These are phyloP conservation scores for Pocillopora verrucosa DNA, from an alignment of 64 coral and sea anemone species.

Conservation along the genomic window DNA sequence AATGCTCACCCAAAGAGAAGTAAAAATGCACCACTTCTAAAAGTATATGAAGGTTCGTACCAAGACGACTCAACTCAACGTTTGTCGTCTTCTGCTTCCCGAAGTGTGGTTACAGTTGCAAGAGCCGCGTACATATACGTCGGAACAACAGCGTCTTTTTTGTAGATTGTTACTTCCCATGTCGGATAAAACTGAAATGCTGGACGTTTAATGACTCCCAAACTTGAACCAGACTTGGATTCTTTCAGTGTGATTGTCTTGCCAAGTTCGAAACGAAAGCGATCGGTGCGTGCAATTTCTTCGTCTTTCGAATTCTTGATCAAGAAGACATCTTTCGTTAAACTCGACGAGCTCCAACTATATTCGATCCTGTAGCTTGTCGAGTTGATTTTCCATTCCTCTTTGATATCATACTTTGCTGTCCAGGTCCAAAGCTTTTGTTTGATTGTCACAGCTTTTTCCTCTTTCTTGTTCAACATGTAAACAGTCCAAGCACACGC, in stretches of 20 bases:
- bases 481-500: conserved; percentile 7
- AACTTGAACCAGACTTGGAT: neutral
- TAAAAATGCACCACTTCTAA: too few species aligned
- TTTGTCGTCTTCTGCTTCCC: neutral
- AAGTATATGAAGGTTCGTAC: too few species aligned
- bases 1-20: too few species aligned
- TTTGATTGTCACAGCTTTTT: conserved; percentile 9
- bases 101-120: neutral
- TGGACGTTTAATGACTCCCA: conserved; percentile 1
- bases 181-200: conserved; percentile 6
- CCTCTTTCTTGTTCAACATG: conserved; percentile 20
- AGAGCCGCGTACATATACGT: conserved; percentile 13
- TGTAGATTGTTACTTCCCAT: conserved; percentile 22
- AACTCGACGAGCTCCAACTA: conserved; percentile 7
- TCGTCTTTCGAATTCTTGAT: conserved; percentile 30
- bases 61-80: neutral
- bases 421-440: neutral
- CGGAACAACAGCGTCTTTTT: neutral
- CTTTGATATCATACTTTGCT: conserved; percentile 7
- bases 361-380: conserved; percentile 24
- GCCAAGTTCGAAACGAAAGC: conserved; percentile 4
- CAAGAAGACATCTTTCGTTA: neutral
- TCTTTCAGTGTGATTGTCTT: conserved; percentile 20
- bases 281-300: conserved; percentile 23
- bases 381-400: conserved; percentile 12